A percentile compares a stretch with the other conserved stretches of the same genome.
These are phyloP conservation scores for Amia ocellicauda DNA, from an alignment of 2,113 vertebrate species.

Conservation along the genomic window DNA sequence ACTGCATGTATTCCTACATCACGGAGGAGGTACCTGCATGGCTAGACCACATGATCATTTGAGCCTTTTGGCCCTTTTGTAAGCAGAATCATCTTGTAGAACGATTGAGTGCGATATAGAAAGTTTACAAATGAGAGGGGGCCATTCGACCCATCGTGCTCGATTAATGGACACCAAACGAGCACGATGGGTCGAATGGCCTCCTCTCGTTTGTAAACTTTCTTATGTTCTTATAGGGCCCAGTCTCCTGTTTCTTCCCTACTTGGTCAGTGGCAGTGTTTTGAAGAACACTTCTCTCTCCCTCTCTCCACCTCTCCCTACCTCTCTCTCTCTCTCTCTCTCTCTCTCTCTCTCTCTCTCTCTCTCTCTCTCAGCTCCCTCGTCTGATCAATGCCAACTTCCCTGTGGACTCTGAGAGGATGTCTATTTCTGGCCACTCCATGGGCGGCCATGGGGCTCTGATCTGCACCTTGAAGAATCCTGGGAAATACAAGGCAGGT, in stretches of 20 bases:
- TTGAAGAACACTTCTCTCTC: not conserved
- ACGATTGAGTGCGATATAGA: too few species aligned
- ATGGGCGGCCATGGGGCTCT: slow-evolving; percentile 87
- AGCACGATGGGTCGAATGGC: too few species aligned
- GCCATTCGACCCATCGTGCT: too few species aligned
- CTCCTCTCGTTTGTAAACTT: too few species aligned
- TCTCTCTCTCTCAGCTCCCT: slow-evolving; percentile 62
- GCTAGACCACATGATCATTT: not conserved
- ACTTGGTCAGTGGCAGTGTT: not conserved
- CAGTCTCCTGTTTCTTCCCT: not conserved
- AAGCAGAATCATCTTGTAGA: not conserved
- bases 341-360: not conserved
- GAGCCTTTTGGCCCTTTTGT: not conserved
- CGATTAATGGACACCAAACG: too few species aligned
- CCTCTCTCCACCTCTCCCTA: not conserved
- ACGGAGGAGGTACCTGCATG: slow-evolving; percentile 77
- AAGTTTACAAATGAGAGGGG: too few species aligned
- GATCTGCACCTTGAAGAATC: slow-evolving; percentile 82
- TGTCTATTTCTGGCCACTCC: slow-evolving; percentile 87
- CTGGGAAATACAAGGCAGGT: slow-evolving; percentile 83
- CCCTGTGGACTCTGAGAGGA: slow-evolving; percentile 76
- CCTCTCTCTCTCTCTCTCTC: too few species aligned
- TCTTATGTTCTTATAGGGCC: not conserved
- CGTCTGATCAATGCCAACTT: slow-evolving; percentile 87
- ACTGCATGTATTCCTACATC: slow-evolving; percentile 92